Evolutionary conservation across 1,140 invertebrate genomes (phyloP).

Genomic region (Drosophila pruinosa): DNA sequence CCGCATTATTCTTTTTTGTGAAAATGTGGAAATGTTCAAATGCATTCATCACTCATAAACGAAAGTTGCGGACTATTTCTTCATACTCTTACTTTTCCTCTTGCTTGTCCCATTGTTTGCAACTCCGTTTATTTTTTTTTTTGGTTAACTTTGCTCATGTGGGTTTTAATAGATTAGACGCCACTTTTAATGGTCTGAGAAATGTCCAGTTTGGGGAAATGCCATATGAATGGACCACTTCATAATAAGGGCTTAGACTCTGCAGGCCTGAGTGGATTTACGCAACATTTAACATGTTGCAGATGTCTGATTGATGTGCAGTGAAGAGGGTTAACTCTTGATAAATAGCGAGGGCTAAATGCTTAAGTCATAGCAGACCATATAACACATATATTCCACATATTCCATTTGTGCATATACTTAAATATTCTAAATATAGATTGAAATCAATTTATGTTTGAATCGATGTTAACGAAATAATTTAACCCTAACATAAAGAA

Average conservation of each 20-base stretch:
- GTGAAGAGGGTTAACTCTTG: slow-evolving; percentile 52
- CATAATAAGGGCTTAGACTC: slow-evolving; percentile 43
- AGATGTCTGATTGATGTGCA: slow-evolving; percentile 21
- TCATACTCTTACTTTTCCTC: background rate
- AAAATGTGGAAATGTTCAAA: slow-evolving; percentile 31
- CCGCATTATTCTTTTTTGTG: slow-evolving; percentile 30
- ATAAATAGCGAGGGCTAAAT: slow-evolving; percentile 1
- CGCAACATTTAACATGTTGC: slow-evolving; percentile 23
- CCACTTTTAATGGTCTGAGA: background rate
- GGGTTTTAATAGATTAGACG: slow-evolving; percentile 68
- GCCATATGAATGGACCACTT: slow-evolving; percentile 23
- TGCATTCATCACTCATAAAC: slow-evolving; percentile 61
- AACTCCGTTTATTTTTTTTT: slow-evolving; percentile 42
- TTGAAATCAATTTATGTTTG: too few species aligned
- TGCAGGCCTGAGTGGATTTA: slow-evolving; percentile 38
- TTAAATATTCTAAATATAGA: too few species aligned
- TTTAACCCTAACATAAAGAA: too few species aligned
- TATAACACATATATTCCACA: background rate
- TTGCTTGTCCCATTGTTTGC: slow-evolving; percentile 14
- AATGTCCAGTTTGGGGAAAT: background rate
- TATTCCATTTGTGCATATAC: too few species aligned
- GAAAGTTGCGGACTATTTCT: slow-evolving; percentile 12
- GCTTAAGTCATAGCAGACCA: background rate
- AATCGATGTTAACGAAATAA: too few species aligned
- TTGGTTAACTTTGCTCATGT: slow-evolving; percentile 47